Base-by-base conservation (phyloP, 1,140 invertebrate species). In the Macrobrachium rosenbergii region DNA sequence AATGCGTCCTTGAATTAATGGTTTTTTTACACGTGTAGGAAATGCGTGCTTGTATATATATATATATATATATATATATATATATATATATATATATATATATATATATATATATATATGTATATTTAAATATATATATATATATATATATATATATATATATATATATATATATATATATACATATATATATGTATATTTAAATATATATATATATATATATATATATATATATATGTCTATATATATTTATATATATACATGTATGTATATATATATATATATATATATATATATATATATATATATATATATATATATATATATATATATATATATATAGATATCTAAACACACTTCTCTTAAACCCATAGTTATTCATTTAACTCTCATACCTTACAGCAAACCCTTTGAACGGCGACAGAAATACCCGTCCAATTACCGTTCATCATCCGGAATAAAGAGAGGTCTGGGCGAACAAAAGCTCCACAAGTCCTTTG, bases 91-190 rank as follows among this genome's bases (percentile, higher is more conserved):
- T 14, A 67, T 67, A 67, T 67, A 14, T 67, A 67, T 67, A 67
- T 67, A 67, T 67, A n/a, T 67, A 21, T 11, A 67, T 67, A 19
- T 67, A 67, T 67, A 19, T 19, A 19, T 67, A 28, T 67, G 12
- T 67, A n/a, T 19, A 67, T 67, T 16, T 19, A 19, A 6, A n/a
- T 67, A 21, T 0, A 67, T 67, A 19, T 67, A 67, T n/a, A 19
- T 19, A 19, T 67, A 12, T 67, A 19, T 67, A 67, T 19, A n/a
- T n/a, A 67, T 19, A 19, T 19, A 67, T 67, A 67, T 67, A 67
- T 67, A 67, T 67, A 67, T 67, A 67, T 67, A 67, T 67, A 67
- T 67, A 67, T 67, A 67, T 67, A 67, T 67, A 67, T 67, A 67
- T 67, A 67, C 16, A 67, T 67, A 67, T 67, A 67, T 67, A 67